Percentiles rank a stretch among this genome's conserved stretches.
Evolutionary conservation across 2,888 invertebrate genomes (phyloP).

Genomic region (Pegoplata infirma): DNA sequence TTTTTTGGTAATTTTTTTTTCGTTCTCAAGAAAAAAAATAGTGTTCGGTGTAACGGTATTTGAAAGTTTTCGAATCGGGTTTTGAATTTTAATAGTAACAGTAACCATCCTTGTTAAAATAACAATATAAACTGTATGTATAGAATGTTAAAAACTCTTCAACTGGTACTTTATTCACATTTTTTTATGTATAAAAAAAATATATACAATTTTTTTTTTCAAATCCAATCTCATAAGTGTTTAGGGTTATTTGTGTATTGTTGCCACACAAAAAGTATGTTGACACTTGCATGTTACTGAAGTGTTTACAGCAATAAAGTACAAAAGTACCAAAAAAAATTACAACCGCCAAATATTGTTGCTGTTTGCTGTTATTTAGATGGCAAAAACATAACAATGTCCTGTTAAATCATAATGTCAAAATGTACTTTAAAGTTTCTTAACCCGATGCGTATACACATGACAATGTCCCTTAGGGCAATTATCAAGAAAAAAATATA

Average conservation of each 20-base stretch:
- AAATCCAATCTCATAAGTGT: slow-evolving; percentile 27
- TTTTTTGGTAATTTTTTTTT: too few species aligned
- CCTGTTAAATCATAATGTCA: slow-evolving; percentile 26
- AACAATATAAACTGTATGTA: too few species aligned
- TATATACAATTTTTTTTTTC: not conserved
- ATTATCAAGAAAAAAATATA: not conserved
- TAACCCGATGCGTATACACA: not conserved
- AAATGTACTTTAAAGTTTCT: slow-evolving; percentile 26
- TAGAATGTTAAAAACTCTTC: slow-evolving; percentile 1
- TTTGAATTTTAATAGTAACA: too few species aligned
- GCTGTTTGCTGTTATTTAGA: not conserved
- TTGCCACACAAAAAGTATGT: slow-evolving; percentile 19
- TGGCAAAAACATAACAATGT: not conserved
- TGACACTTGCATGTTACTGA: slow-evolving; percentile 31
- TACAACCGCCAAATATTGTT: not conserved
- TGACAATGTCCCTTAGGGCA: slow-evolving; percentile 10
- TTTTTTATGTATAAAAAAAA: too few species aligned
- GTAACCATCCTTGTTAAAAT: too few species aligned
- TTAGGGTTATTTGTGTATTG: slow-evolving; percentile 33
- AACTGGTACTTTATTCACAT: slow-evolving; percentile 4
- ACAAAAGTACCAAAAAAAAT: not conserved
- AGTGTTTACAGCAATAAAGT: slow-evolving; percentile 6
- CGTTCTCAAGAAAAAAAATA: too few species aligned
- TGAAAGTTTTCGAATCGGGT: too few species aligned
- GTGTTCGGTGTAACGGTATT: too few species aligned